Evolutionary conservation across 2,888 invertebrate genomes (phyloP), one percentile per base, ranked within the genome.

Genomic region (Ophion costatus): DNA sequence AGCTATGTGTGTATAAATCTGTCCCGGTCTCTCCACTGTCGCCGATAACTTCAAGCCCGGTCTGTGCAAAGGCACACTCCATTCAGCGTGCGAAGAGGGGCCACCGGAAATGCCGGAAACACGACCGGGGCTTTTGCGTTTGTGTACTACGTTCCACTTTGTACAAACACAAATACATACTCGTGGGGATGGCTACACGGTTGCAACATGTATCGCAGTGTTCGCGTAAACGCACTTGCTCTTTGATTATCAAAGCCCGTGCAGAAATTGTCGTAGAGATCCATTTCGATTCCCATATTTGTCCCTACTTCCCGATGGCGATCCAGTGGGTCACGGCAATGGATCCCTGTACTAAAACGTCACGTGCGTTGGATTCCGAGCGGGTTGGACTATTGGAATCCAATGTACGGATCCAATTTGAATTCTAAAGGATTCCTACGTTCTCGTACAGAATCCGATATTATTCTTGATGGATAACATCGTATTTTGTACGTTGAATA

Each of bases 21-120:
- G n/a, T 80, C 63, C 59, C 24, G 11, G 67, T 66, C 42, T 70
- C 75, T 63, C 51, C 45, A 45, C 66, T 73, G 73, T 80, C 83
- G 80, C 80, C 83, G 79, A 82, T 80, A 74, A 57, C 74, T 83
- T 79, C 51, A 56, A 69, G 63, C 71, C 77, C 38, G 33, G 51
- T 29, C 33, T 57, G 81, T 51, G 66, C 80, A 71, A 81, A 79
- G 74, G 74, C 59, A 42, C 84, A 42, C 84, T 66, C 75, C 77
- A 56, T 57, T 56, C 51, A 51, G 5, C 51, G 17, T 20, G 64
- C 14, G 24, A 45, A 69, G 33, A 33, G 57, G 77, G 74, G 78
- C 64, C 33, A 75, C 78, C 75, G 81, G 78, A 79, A 83, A 79
- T 75, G 51, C 70, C 79, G 75, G 79, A 84, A 84, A 82, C 82